A percentile compares a stretch with the other conserved stretches of the same genome.
Evolutionary conservation across 2,888 invertebrate genomes (phyloP).

Genomic region (Andrena trimmerana): DNA sequence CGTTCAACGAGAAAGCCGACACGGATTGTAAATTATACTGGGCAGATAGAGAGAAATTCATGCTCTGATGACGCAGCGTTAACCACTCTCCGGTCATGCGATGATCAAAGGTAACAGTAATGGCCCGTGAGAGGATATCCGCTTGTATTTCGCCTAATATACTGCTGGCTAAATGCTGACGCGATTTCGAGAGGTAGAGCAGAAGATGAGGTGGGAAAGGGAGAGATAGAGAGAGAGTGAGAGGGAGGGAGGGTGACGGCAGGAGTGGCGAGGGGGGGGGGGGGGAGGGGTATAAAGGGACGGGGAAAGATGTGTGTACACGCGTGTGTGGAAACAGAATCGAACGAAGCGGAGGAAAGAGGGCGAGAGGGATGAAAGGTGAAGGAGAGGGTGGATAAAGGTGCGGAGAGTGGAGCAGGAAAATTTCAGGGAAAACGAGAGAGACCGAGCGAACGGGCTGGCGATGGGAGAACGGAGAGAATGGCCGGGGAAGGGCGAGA

Average conservation of each 20-base stretch:
- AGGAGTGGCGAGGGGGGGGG: not conserved
- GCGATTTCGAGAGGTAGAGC: slow-evolving; percentile 77
- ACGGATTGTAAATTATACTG: slow-evolving; percentile 82
- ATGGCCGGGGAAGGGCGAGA: slow-evolving; percentile 56
- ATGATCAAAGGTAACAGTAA: slow-evolving; percentile 85
- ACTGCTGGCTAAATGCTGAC: slow-evolving; percentile 84
- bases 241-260: not conserved
- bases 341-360: slow-evolving; percentile 20
- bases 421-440: slow-evolving; percentile 28
- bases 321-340: slow-evolving; percentile 26
- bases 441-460: slow-evolving; percentile 12
- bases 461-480: not conserved
- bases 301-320: not conserved
- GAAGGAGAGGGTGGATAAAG: slow-evolving; percentile 8
- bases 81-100: slow-evolving; percentile 81
- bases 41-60: slow-evolving; percentile 83
- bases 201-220: slow-evolving; percentile 48
- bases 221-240: not conserved
- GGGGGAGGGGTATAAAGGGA: not conserved
- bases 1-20: slow-evolving; percentile 62
- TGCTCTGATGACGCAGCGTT: slow-evolving; percentile 85
- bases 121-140: slow-evolving; percentile 85
- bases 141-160: slow-evolving; percentile 84
- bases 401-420: not conserved
- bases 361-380: slow-evolving; percentile 6